phyloP scores from a whole-genome alignment of 1,140 invertebrate genomes.

The Liolophura sinensis region DNA sequence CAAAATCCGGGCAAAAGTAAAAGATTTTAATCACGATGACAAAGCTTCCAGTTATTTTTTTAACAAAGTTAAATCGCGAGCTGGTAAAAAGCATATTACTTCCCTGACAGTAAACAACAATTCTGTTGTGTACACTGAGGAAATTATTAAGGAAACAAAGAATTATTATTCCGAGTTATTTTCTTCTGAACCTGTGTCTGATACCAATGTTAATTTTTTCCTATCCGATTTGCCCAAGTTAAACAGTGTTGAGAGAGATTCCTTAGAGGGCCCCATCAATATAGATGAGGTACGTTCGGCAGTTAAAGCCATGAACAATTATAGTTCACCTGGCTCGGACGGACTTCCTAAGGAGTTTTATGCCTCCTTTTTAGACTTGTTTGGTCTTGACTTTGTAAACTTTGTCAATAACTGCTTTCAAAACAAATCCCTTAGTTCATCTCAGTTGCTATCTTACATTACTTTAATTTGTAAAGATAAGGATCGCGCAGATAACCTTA shows the following conservation, averaged over 20 bases:
- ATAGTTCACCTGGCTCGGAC: constrained; percentile 24
- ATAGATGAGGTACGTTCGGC: constrained; percentile 10
- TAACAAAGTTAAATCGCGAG: constrained; percentile 12
- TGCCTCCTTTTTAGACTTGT: constrained; percentile 10
- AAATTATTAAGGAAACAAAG: constrained; percentile 11
- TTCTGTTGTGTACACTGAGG: constrained; percentile 1
- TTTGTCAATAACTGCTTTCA: constrained; percentile 7
- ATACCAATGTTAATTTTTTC: constrained; percentile 3
- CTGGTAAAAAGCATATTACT: constrained; percentile 15
- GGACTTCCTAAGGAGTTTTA: constrained; percentile 26
- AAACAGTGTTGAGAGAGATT: background rate
- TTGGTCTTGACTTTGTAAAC: constrained; percentile 6
- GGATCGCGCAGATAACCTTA: constrained; percentile 12
- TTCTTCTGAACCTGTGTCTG: constrained; percentile 8
- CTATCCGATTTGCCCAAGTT: constrained; percentile 7
- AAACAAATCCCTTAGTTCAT: constrained; percentile 2
- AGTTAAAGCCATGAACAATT: constrained; percentile 14
- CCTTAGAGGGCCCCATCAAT: constrained; percentile 8
- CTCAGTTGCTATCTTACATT: constrained; percentile 18
- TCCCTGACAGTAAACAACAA: constrained; percentile 10
- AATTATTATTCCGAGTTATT: constrained; percentile 14
- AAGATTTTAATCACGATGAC: constrained; percentile 19
- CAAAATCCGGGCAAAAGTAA: constrained; percentile 15
- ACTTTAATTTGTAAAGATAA: constrained; percentile 23
- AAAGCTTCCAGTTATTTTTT: constrained; percentile 25